Base-by-base conservation (phyloP, 2,888 invertebrate species). In the Acrobeloides nanus region DNA sequence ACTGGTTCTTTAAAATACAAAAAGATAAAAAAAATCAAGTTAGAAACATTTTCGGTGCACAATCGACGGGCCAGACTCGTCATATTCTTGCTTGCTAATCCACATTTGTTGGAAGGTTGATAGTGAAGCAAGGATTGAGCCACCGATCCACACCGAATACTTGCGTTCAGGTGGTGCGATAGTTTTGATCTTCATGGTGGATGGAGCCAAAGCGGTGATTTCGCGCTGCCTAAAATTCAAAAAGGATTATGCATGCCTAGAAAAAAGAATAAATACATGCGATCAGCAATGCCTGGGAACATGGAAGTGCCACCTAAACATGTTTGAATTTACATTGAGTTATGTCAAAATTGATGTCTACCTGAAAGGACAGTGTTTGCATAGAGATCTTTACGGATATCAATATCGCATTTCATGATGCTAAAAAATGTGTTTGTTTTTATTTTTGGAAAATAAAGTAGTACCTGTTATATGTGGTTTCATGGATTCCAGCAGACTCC, bases 141-240 rank as follows among this genome's bases (percentile, higher is more conserved):
- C 90, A 76, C 90, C 90, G 82, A 92, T 90, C 89, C 89, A 90
- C 65, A 89, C 89, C 74, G 89, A 89, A 82, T 90, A 89, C 78
- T 90, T 90, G 76, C 89, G 82, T 81, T 89, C 89, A 58, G 89
- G 68, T 23, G 65, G 68, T 24, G 65, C 68, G 48, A 69, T 69
- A 50, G 69, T 69, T 59, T 59, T 59, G 62, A 60, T 60, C 53
- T 60, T 60, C 60, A 60, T 60, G 35, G 60, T 61, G 39, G 62
- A 63, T 33, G 60, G 62, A 20, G 60, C 60, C 37, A 60, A 48
- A 38, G 61, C 59, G 44, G 60, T 60, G 46, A 61, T 64, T 29
- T 62, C 61, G 51, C 52, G 57, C 46, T 64, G 62, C n/a, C n/a
- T n/a, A n/a, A n/a, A n/a, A n/a, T n/a, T n/a, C n/a, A n/a, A n/a